Evolutionary conservation across 2,113 vertebrate genomes (phyloP).

Genomic region (Chitala chitala): DNA sequence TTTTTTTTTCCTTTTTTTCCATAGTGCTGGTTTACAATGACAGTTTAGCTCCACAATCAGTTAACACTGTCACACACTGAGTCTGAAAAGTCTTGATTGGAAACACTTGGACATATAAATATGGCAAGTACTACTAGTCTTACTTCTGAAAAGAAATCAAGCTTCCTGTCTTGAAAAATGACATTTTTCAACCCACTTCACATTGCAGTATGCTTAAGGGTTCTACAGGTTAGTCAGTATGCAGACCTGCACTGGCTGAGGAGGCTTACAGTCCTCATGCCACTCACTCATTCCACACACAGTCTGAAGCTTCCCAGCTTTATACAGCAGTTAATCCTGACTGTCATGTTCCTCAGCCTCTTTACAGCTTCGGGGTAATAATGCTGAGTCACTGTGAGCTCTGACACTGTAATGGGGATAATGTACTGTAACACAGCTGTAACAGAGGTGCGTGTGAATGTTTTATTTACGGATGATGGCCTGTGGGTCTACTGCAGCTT

Average conservation of each 20-base stretch:
- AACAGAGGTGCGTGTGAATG: neutral
- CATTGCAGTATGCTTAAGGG: no score
- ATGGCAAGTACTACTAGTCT: neutral
- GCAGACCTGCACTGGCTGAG: no score
- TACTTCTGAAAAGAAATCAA: neutral
- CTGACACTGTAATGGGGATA: neutral
- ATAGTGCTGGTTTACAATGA: neutral
- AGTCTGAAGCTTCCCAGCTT: no score
- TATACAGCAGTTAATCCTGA: no score
- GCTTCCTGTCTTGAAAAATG: neutral
- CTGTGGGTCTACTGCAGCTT: slow-evolving; percentile 59
- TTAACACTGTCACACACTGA: neutral
- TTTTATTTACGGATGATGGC: neutral
- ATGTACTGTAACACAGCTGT: neutral
- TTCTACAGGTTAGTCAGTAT: no score
- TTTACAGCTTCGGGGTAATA: neutral
- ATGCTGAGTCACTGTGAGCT: neutral
- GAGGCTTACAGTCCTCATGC: no score
- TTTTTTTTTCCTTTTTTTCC: neutral
- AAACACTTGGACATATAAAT: neutral
- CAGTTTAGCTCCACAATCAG: neutral
- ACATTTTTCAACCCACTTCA: no score
- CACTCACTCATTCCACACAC: no score
- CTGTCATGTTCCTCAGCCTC: no score
- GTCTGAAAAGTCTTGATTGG: neutral